Evolutionary conservation across 2,113 vertebrate species (phyloP).

Genomic region (Tiliqua scincoides): DNA sequence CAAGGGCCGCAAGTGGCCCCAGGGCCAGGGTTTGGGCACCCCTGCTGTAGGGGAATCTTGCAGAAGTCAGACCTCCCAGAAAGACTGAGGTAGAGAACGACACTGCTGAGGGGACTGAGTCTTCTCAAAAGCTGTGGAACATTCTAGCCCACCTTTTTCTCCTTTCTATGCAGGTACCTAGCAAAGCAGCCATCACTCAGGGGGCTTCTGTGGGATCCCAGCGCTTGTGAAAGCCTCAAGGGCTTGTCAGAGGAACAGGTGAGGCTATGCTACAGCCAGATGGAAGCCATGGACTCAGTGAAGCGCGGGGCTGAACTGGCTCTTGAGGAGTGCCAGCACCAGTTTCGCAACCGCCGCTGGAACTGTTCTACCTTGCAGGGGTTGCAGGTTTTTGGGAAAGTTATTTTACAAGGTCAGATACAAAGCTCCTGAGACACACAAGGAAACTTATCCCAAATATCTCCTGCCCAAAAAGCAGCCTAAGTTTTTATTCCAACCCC

Average conservation of each 20-base stretch:
- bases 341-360: constrained; percentile 77
- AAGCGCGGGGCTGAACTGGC: constrained; percentile 77
- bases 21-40: no score
- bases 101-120: neutral
- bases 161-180: constrained; percentile 72
- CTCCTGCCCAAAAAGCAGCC: neutral
- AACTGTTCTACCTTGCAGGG: constrained; percentile 83
- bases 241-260: constrained; percentile 80
- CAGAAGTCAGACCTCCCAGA: no score
- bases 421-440: accelerated
- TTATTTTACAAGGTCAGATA: constrained; percentile 76
- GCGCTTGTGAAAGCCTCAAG: constrained; percentile 71
- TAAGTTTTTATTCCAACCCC: no score
- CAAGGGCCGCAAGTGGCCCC: no score
- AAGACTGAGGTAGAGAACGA: neutral
- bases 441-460: neutral
- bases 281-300: constrained; percentile 80
- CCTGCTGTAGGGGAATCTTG: neutral
- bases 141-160: constrained; percentile 10
- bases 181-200: constrained; percentile 77
- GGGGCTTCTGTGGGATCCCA: constrained; percentile 63
- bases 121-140: neutral
- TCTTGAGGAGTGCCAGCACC: constrained; percentile 81
- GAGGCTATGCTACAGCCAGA: constrained; percentile 71
- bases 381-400: constrained; percentile 80